Base-by-base conservation (phyloP, 2,113 vertebrate species). In the Smithornis capensis region DNA sequence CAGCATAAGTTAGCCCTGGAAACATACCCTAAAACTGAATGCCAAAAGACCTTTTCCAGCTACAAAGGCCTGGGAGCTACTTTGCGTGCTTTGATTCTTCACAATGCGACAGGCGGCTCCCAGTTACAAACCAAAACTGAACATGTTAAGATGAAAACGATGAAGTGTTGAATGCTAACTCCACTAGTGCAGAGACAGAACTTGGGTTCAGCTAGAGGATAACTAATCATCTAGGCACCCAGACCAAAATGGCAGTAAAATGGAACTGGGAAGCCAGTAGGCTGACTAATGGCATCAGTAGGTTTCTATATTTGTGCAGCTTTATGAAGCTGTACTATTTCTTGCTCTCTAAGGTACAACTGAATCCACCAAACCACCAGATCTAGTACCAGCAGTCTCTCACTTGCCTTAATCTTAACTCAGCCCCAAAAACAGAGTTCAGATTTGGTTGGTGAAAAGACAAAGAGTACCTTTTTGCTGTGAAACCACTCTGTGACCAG, bases 401-500 rank as follows among this genome's bases (percentile, higher is more conserved):
- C n/a, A 24, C 35, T 75, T 76, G 62, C 37, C 50, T 68, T 60
- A 35, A 42, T 55, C 57, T 65, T 64, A 60, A 63, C 19, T 47
- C 33, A 50, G 16, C 10, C 38, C 67, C 37, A 49, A 33, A 59
- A 40, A 60, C 4, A 81, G 21, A 56, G 37, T 33, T 74, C 68
- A 73, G 63, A 77, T 3, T 9, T 27, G 23, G 37, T 37, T 33
- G 70, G 15, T 11, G 38, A 71, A 57, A 93, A 84, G 37, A 92
- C 10, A 55, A 63, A 62, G 24, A n/a, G 44, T 96, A 99, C 99
- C 99, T 99, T 99, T 65, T 98, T 97, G 90, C 98, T 98, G 38
- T 91, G 95, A 71, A 99, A 96, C 99, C 99, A 99, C 33, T 97
- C 97, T 71, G 88, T 96, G 76, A 98, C 98, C 44, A 99, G 91